Evolutionary conservation across 2,888 invertebrate genomes (phyloP).

Genomic region (Tethea ocularis): DNA sequence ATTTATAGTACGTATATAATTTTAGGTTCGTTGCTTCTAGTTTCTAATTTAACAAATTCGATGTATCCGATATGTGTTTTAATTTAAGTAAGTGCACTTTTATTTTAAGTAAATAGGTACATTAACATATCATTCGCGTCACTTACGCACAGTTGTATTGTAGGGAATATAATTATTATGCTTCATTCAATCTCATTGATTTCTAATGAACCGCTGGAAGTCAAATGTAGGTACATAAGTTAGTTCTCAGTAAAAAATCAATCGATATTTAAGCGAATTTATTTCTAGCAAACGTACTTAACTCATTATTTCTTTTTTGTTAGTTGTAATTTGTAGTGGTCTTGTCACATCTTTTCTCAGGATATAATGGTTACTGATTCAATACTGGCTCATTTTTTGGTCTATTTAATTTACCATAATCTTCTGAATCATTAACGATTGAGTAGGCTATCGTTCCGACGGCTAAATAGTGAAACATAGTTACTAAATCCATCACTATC

Average conservation of each 20-base stretch:
- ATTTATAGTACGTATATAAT: too few species aligned
- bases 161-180: too few species aligned
- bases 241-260: constrained; percentile 3
- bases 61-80: too few species aligned
- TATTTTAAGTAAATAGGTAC: background rate
- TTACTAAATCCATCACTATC: constrained; percentile 41
- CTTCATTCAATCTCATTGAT: constrained; percentile 6
- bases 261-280: constrained; percentile 4
- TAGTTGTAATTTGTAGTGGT: background rate
- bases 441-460: constrained; percentile 35
- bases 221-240: background rate
- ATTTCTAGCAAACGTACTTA: constrained; percentile 8
- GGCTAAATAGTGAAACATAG: constrained; percentile 43
- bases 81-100: too few species aligned
- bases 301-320: constrained; percentile 11
- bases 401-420: constrained; percentile 12
- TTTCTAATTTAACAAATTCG: too few species aligned
- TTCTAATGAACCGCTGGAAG: background rate
- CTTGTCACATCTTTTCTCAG: background rate
- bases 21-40: too few species aligned
- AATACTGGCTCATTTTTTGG: background rate
- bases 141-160: background rate
- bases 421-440: constrained; percentile 21
- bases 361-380: background rate
- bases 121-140: background rate